Evolutionary conservation across 1,140 invertebrate genomes (phyloP).

Genomic region (Pollicipes pollicipes): DNA sequence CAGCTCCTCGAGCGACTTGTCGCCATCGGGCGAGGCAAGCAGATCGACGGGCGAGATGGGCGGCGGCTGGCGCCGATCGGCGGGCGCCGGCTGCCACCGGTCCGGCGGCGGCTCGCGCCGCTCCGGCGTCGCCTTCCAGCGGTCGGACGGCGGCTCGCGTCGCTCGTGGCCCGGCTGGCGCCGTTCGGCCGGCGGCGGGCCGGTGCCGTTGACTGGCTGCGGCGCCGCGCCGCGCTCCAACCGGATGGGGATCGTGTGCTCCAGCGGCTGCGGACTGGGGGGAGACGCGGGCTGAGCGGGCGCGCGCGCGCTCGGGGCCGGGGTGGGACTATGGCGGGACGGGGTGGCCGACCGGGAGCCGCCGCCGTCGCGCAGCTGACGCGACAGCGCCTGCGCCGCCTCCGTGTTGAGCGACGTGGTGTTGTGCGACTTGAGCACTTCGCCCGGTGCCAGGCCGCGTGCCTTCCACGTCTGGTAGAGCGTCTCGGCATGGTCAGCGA

Average conservation of each 20-base stretch:
- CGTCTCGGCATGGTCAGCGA: slow-evolving; percentile 72
- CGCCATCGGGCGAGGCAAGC: slow-evolving; percentile 33
- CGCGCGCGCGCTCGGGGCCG: slow-evolving; percentile 12
- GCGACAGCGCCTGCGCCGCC: not conserved
- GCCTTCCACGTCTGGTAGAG: slow-evolving; percentile 80
- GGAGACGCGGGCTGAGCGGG: slow-evolving; percentile 15
- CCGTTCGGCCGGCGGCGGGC: not conserved
- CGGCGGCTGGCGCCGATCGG: slow-evolving; percentile 8
- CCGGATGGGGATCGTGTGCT: not conserved
- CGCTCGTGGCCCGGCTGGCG: slow-evolving; percentile 9
- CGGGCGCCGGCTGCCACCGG: slow-evolving; percentile 6
- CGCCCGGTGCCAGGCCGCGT: slow-evolving; percentile 56
- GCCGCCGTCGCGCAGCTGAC: slow-evolving; percentile 28
- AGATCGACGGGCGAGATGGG: slow-evolving; percentile 33
- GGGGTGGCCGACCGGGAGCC: not conserved
- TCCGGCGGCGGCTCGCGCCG: not conserved
- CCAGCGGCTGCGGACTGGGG: slow-evolving; percentile 14
- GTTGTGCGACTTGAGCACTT: slow-evolving; percentile 50
- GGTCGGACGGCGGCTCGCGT: slow-evolving; percentile 15
- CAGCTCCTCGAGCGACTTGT: slow-evolving; percentile 43
- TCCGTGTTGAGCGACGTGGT: slow-evolving; percentile 26
- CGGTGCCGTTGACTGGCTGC: slow-evolving; percentile 11
- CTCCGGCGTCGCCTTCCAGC: not conserved
- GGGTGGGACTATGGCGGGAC: not conserved
- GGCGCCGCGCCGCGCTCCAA: slow-evolving; percentile 7